phyloP scores from a whole-genome alignment of 2,113 vertebrate genomes.

The Pogona vitticeps region DNA sequence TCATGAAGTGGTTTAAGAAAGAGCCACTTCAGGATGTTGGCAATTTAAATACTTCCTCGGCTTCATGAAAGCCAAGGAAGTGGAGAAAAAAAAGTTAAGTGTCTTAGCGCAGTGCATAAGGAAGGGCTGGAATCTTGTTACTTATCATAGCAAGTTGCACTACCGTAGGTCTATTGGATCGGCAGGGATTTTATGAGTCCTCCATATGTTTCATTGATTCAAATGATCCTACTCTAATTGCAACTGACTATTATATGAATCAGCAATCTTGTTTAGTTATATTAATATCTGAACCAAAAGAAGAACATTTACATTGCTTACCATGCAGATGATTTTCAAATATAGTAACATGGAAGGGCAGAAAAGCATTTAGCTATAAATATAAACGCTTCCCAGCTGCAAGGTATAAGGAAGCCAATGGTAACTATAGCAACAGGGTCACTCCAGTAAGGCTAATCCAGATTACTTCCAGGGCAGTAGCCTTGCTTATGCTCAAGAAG shows the following conservation, averaged over 20 bases:
- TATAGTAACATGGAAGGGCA: slow-evolving; percentile 1
- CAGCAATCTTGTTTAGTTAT: slow-evolving; percentile 44
- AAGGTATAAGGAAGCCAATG: slow-evolving; percentile 64
- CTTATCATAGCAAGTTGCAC: too few species aligned
- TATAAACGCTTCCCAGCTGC: slow-evolving; percentile 71
- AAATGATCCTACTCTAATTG: too few species aligned
- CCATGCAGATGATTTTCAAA: slow-evolving; percentile 36
- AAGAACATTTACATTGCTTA: slow-evolving; percentile 34
- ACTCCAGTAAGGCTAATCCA: slow-evolving; percentile 74
- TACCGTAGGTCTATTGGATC: too few species aligned
- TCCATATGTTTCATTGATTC: too few species aligned
- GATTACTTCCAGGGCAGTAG: slow-evolving; percentile 79
- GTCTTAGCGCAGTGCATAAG: too few species aligned
- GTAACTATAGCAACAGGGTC: slow-evolving; percentile 82
- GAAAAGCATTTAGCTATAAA: slow-evolving; percentile 57
- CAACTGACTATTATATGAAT: slow-evolving; percentile 3
- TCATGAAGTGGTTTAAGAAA: too few species aligned
- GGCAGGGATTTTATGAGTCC: too few species aligned
- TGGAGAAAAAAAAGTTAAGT: too few species aligned
- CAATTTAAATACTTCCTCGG: too few species aligned
- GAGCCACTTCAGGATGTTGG: too few species aligned
- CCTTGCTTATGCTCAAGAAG: slow-evolving; percentile 76
- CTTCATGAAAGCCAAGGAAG: too few species aligned
- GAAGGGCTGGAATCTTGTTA: too few species aligned
- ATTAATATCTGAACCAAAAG: background rate